Percentiles rank a stretch among this genome's conserved stretches.
phyloP scores from a whole-genome alignment of 37 sponge, comb jelly and placozoan species.

The Oscarella lobularis region DNA sequence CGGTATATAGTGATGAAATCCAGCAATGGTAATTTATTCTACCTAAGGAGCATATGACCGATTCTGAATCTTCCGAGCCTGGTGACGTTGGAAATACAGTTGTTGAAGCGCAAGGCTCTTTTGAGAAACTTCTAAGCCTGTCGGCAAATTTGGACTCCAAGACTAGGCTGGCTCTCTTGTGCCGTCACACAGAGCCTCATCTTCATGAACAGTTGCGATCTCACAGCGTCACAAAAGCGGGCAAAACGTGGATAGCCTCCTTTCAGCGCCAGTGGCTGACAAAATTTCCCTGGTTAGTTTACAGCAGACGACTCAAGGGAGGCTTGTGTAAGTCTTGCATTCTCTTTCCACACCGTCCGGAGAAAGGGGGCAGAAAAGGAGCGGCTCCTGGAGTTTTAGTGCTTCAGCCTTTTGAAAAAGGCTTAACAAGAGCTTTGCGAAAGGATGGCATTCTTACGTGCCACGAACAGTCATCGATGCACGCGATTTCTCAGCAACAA shows the following conservation, averaged over 20 bases:
- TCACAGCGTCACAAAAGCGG: not conserved
- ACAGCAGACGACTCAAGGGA: not conserved
- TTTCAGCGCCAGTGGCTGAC: not conserved
- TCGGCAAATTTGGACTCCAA: no score
- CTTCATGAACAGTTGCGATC: not conserved
- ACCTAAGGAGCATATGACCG: no score
- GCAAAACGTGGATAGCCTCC: not conserved
- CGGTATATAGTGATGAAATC: no score
- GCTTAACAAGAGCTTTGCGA: not conserved
- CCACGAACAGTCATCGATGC: not conserved
- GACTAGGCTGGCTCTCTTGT: no score
- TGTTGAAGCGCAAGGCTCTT: no score
- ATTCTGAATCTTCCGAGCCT: no score
- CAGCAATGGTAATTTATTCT: no score
- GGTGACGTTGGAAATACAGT: no score
- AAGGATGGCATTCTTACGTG: not conserved
- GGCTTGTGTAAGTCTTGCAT: not conserved
- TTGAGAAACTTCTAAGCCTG: no score
- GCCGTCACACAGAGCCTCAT: not conserved
- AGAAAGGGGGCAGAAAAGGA: not conserved
- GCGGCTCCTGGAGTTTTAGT: not conserved
- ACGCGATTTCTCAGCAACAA: not conserved
- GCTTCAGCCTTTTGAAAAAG: not conserved
- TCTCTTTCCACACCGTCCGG: not conserved
- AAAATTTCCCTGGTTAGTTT: not conserved